Evolutionary conservation across 1,140 invertebrate species (phyloP).

Genomic region (Aphelinus certus): DNA sequence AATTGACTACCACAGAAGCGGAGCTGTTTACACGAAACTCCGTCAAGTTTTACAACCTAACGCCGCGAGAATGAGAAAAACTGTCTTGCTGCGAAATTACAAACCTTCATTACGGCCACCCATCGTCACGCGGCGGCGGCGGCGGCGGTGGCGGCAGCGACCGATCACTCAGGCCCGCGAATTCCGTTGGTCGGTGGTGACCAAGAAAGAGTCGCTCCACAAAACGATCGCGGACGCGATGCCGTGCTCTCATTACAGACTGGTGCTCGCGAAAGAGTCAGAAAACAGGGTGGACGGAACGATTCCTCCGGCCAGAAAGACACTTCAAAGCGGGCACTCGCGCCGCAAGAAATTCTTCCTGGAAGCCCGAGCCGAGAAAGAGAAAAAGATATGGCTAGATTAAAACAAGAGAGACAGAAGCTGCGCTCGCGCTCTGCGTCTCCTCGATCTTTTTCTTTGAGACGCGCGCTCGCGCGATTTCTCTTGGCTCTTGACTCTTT

Average conservation of each 20-base stretch:
- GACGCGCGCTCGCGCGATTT: conserved; percentile 39
- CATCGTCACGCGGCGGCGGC: conserved; percentile 25
- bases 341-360: conserved; percentile 54
- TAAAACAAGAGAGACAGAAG: conserved; percentile 6
- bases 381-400: conserved; percentile 5
- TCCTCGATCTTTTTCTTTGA: conserved; percentile 52
- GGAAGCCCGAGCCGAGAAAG: conserved; percentile 47
- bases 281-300: conserved; percentile 33
- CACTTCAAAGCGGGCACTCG: conserved; percentile 50
- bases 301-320: conserved; percentile 46
- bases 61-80: no score
- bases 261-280: neutral
- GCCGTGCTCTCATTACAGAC: conserved; percentile 24
- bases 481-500: conserved; percentile 21
- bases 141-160: neutral
- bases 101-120: conserved; percentile 11
- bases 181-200: neutral
- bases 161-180: neutral
- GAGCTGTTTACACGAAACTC: no score
- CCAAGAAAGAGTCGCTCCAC: neutral
- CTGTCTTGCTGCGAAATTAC: conserved; percentile 1
- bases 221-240: neutral
- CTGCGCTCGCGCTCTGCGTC: conserved; percentile 19
- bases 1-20: no score
- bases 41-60: no score